A percentile compares a stretch with the other conserved stretches of the same genome.
Conservation (phyloP, 2,113 vertebrate species). For the Labrus mixtus region DNA sequence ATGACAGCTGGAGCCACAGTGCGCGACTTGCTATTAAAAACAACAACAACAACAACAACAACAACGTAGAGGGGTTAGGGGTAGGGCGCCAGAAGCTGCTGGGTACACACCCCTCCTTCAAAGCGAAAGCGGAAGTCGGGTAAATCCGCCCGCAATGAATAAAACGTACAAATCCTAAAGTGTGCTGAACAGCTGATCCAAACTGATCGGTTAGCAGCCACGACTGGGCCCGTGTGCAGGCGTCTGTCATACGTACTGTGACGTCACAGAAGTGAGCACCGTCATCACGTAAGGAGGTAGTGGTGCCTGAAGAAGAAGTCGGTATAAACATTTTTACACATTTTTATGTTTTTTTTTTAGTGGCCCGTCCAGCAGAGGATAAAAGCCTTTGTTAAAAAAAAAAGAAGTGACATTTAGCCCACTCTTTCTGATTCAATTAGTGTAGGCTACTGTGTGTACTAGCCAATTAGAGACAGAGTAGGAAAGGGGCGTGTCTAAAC, state of each 20-base stretch:
- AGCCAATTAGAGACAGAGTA: too few species aligned
- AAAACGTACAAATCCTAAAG: background rate
- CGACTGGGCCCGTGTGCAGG: background rate
- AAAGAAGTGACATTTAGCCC: too few species aligned
- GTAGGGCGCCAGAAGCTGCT: conserved; percentile 20
- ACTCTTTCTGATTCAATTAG: too few species aligned
- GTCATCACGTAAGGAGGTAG: conserved; percentile 50
- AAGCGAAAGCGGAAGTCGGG: conserved; percentile 5
- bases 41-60: conserved; percentile 27
- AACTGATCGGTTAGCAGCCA: background rate
- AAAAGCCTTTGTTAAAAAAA: too few species aligned
- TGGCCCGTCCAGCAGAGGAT: too few species aligned
- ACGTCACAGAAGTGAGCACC: background rate
- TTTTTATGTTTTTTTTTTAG: too few species aligned
- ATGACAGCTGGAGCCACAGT: conserved; percentile 35
- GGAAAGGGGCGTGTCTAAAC: too few species aligned
- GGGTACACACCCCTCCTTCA: conserved; percentile 18
- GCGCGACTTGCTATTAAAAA: background rate
- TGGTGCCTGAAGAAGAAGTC: too few species aligned
- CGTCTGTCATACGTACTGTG: conserved; percentile 22
- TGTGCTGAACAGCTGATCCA: background rate
- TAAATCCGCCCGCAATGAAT: background rate
- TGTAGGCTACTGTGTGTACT: too few species aligned
- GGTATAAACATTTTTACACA: too few species aligned
- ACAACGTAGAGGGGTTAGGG: conserved; percentile 27